These are phyloP conservation scores for Mormyrus lacerda DNA, from an alignment of 2,113 vertebrate species.

Conservation along the genomic window DNA sequence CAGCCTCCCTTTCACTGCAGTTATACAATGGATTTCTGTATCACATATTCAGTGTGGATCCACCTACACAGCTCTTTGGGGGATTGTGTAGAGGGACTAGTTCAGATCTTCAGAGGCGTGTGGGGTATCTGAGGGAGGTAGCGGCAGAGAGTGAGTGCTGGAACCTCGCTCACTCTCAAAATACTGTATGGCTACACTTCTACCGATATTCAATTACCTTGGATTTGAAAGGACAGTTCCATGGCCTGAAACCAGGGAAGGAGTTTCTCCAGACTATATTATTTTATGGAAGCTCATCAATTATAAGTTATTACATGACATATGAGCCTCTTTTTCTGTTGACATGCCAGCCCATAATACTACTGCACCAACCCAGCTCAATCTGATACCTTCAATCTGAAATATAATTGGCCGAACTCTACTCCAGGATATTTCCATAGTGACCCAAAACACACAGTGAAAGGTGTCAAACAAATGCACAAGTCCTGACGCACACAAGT, in stretches of 20 bases:
- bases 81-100: neutral
- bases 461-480: neutral
- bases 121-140: neutral
- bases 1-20: neutral
- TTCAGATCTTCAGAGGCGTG: neutral
- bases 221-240: neutral
- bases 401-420: neutral
- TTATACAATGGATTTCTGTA: neutral
- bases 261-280: neutral
- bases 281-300: neutral
- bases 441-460: neutral
- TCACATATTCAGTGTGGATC: neutral
- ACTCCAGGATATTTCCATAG: neutral
- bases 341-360: neutral
- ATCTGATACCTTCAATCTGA: neutral
- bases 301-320: neutral
- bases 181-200: neutral
- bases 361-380: neutral
- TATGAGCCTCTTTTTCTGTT: neutral
- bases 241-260: neutral
- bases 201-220: neutral
- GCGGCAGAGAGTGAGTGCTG: neutral
- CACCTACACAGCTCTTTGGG: neutral
- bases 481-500: neutral
- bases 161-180: constrained; percentile 8